Conservation (phyloP, 2,888 invertebrate species). For the Eledona agricola region DNA sequence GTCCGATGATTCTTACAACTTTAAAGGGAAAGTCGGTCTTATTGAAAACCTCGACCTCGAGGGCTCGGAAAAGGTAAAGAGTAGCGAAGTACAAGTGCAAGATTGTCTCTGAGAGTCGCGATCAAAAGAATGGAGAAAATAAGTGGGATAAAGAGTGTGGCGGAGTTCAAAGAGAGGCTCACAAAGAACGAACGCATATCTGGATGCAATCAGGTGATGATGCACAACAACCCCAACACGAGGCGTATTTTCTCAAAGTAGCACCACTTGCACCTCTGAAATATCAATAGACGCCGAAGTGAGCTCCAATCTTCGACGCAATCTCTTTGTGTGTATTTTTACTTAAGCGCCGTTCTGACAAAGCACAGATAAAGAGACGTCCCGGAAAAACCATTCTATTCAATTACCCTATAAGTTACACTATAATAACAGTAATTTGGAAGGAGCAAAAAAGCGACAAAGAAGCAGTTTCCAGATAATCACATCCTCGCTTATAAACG, state of each 20-base stretch:
- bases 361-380: too few species aligned
- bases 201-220: constrained; percentile 26
- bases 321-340: too few species aligned
- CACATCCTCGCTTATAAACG: background rate
- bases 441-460: too few species aligned
- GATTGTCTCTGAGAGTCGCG: constrained; percentile 17
- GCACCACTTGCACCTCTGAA: constrained; percentile 3
- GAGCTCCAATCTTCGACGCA: background rate
- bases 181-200: constrained; percentile 18
- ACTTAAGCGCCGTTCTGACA: too few species aligned
- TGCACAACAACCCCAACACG: constrained; percentile 24
- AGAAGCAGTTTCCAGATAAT: too few species aligned
- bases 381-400: too few species aligned
- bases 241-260: constrained; percentile 10
- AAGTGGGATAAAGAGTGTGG: constrained; percentile 25
- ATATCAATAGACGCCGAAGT: constrained; percentile 1
- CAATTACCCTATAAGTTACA: too few species aligned
- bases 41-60: too few species aligned
- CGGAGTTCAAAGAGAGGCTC: constrained; percentile 14
- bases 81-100: constrained; percentile 15
- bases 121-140: constrained; percentile 23
- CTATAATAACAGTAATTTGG: too few species aligned
- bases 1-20: too few species aligned
- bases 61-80: too few species aligned
- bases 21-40: too few species aligned